Base-by-base conservation (phyloP, 2,797 vertebrate species). In the Emys orbicularis region DNA sequence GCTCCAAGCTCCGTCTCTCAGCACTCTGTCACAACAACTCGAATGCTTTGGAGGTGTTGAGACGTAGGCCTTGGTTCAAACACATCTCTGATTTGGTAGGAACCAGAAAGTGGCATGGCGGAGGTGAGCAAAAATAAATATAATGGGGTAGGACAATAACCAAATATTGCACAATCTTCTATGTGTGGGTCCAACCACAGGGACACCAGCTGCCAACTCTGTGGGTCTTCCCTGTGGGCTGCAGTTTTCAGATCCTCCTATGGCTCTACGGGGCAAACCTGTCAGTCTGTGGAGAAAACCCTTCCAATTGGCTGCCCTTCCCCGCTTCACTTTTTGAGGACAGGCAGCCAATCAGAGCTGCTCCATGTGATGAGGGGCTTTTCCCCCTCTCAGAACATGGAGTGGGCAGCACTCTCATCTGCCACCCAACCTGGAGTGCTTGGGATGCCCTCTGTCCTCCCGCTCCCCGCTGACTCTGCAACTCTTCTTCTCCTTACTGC, bases 51-150 rank as follows among this genome's bases (percentile, higher is more conserved):
- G 29, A 25, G 25, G 6, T 81, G 16, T 88, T 83, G 90, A 80
- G 56, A 52, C 54, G 31, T 6, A 31, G 29, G 21, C 31, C 94
- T 31, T 16, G 41, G 37, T 57, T 88, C 59, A 86, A 83, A 90
- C 16, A 41, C 80, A 5, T 21, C 31, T 11, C 13, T 84, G 5
- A 1, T 54, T 41, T 10, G 18, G 10, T 18, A 87, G 89, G 81
- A 47, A 12, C 27, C 54, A 61, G 57, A 50, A 82, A 76, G 83
- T 1, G 15, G 4, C n/a, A 53, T 61, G 41, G 50, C 25, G 87
- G 10, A 91, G 8, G 53, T 0, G 0, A 92, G 27, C 65, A 50
- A 88, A 59, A 25, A 49, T 0, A 31, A 76, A 76, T 76, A 16
- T 27, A 47, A 29, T 12, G 5, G 44, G 44, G 44, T 25, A 47